Evolutionary conservation across 2,113 vertebrate genomes (phyloP).

Genomic region (Choloepus hoffmanni): DNA sequence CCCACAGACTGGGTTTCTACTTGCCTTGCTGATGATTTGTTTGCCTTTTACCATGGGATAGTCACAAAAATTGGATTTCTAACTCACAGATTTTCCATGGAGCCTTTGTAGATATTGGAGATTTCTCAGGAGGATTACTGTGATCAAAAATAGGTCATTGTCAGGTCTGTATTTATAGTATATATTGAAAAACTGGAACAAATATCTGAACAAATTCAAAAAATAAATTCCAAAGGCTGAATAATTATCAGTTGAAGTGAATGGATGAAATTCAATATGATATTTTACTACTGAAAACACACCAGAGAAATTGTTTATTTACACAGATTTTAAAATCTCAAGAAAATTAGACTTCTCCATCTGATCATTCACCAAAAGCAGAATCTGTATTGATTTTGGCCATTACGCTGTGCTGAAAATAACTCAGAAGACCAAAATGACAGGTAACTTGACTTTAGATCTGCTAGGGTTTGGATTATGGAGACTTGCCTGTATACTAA

Average conservation of each 20-base stretch:
- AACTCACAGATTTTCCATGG: neutral
- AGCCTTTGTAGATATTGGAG: neutral
- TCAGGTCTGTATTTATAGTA: neutral
- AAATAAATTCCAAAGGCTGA: neutral
- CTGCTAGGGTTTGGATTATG: neutral
- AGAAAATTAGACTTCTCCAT: neutral
- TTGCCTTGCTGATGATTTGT: neutral
- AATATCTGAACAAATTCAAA: neutral
- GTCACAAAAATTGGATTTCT: neutral
- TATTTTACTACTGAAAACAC: neutral
- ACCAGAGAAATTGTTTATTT: neutral
- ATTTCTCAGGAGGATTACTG: neutral
- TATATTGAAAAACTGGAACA: neutral
- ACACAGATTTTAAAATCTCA: slow-evolving; percentile 12
- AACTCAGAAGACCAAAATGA: neutral
- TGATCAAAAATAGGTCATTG: neutral
- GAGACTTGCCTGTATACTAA: neutral
- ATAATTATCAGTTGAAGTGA: neutral
- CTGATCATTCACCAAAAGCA: neutral
- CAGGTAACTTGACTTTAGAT: neutral
- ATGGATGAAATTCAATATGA: neutral
- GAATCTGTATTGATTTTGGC: neutral
- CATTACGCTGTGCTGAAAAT: neutral
- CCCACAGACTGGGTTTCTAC: neutral
- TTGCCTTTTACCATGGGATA: neutral